Evolutionary conservation across 2,797 vertebrate species (phyloP).

Genomic region (Buphagus erythrorhynchus): DNA sequence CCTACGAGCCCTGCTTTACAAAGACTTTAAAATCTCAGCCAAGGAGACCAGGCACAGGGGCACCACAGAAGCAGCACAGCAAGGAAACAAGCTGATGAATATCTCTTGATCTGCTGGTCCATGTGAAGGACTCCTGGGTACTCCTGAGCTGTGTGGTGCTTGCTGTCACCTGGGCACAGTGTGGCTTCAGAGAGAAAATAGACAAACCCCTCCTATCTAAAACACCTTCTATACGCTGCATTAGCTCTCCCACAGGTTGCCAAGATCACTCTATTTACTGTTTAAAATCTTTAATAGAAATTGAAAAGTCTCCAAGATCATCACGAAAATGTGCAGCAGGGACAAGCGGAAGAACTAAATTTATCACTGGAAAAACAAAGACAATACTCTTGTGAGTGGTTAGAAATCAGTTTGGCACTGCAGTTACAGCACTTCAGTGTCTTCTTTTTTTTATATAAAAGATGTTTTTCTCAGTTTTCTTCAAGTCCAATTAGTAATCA

Average conservation of each 20-base stretch:
- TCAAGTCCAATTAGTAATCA: constrained; percentile 46
- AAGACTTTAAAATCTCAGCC: too few relatives aligned
- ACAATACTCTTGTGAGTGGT: not conserved
- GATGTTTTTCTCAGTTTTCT: constrained; percentile 61
- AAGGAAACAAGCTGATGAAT: not conserved
- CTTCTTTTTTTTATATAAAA: constrained; percentile 45
- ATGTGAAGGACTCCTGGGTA: not conserved
- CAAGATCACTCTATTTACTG: not conserved
- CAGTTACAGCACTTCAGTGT: not conserved
- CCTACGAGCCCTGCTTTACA: accelerated
- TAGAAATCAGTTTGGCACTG: constrained; percentile 17
- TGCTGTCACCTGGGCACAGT: not conserved
- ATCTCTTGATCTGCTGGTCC: not conserved
- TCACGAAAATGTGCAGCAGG: not conserved
- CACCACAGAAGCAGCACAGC: not conserved
- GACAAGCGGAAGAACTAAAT: constrained; percentile 8
- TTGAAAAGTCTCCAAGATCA: constrained; percentile 1
- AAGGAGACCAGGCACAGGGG: not conserved
- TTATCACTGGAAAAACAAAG: constrained; percentile 6
- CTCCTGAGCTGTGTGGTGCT: not conserved
- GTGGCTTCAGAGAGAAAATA: not conserved
- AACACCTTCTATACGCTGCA: not conserved
- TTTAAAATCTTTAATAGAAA: constrained; percentile 27
- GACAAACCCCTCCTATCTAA: not conserved
- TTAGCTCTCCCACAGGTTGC: not conserved